These are phyloP conservation scores for Basileuterus tristriatus DNA, from an alignment of 2,797 vertebrate species.

Conservation along the genomic window DNA sequence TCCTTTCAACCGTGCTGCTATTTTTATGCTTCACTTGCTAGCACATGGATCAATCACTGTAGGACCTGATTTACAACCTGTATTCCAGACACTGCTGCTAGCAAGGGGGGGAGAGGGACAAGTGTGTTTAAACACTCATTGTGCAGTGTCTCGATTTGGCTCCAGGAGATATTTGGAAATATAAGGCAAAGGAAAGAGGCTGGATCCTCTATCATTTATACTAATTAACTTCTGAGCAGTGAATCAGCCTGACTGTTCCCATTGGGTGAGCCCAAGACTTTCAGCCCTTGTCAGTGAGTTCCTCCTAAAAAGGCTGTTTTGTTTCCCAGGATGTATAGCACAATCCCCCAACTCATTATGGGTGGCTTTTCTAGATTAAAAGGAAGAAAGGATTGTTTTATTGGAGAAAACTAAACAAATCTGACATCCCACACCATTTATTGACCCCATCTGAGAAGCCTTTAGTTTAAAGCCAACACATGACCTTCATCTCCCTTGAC, in stretches of 20 bases:
- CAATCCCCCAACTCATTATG: not conserved
- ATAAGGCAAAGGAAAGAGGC: not conserved
- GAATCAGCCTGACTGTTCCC: not conserved
- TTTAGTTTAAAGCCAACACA: not conserved
- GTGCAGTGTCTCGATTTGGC: not conserved
- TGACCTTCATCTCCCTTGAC: not conserved
- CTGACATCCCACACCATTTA: not conserved
- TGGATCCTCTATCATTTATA: slow-evolving; percentile 14
- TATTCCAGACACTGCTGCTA: slow-evolving; percentile 11
- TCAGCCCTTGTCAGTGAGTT: not conserved
- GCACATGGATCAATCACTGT: slow-evolving; percentile 26
- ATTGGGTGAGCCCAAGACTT: not conserved
- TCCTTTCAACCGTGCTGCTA: slow-evolving; percentile 27
- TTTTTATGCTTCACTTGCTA: slow-evolving; percentile 26
- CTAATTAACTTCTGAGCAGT: not conserved
- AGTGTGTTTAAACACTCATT: slow-evolving; percentile 32
- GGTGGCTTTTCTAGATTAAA: slow-evolving; percentile 1
- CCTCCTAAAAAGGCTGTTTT: not conserved
- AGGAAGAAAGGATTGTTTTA: not conserved
- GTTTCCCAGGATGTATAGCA: not conserved
- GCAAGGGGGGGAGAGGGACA: not conserved
- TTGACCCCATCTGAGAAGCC: not conserved
- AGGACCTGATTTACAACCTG: slow-evolving; percentile 54
- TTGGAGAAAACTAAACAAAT: slow-evolving; percentile 18
- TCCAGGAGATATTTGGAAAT: not conserved